Percentiles rank a stretch among this genome's conserved stretches.
These are phyloP conservation scores for Agapornis roseicollis DNA, from an alignment of 2,113 vertebrate genomes.

Conservation along the genomic window DNA sequence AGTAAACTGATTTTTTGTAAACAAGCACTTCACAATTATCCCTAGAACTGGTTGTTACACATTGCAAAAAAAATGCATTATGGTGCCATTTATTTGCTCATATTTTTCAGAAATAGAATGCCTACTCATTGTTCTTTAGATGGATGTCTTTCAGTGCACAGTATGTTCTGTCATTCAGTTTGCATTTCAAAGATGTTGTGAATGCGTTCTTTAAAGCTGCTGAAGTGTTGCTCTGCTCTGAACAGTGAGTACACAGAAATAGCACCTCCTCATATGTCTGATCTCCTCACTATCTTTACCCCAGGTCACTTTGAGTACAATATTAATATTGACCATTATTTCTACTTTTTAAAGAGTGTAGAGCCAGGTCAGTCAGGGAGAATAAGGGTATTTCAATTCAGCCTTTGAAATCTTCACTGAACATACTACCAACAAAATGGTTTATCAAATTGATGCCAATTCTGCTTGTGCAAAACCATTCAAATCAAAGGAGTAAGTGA, in stretches of 20 bases:
- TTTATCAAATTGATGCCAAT: neutral
- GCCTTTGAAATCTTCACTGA: neutral
- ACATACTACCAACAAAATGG: neutral
- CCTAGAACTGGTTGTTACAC: neutral
- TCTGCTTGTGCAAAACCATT: neutral
- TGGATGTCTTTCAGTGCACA: neutral
- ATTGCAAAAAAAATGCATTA: neutral
- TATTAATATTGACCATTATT: neutral
- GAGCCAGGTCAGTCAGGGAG: neutral
- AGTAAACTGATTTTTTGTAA: neutral
- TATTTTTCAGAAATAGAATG: conserved; percentile 5
- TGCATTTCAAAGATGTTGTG: neutral
- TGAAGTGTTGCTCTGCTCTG: neutral
- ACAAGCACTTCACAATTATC: neutral
- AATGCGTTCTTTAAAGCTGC: neutral
- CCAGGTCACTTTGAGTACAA: neutral
- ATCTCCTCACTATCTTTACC: neutral
- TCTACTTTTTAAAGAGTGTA: neutral
- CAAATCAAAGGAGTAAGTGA: neutral
- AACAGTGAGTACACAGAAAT: neutral
- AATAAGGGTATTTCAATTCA: neutral
- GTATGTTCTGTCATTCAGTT: neutral
- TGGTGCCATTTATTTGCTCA: neutral
- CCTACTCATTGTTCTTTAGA: neutral
- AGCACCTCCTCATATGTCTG: neutral